phyloP scores from a whole-genome alignment of 2,113 vertebrate species.

The Oncorhynchus gorbuscha region DNA sequence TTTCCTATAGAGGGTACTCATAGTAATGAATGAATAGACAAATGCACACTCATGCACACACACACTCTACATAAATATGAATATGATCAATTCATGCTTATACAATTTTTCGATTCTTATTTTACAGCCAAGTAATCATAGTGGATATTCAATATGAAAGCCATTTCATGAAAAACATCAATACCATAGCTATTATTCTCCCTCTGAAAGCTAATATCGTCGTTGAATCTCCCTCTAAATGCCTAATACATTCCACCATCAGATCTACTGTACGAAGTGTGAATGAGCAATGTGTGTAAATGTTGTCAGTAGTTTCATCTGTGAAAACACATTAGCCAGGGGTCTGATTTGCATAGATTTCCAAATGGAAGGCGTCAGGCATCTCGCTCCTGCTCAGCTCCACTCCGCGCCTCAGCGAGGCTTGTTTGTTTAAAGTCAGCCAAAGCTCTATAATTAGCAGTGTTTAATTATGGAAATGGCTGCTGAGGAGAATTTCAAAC shows the following conservation, averaged over 20 bases:
- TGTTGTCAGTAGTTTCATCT: conserved; percentile 72
- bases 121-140: conserved; percentile 34
- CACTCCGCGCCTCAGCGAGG: conserved; percentile 59
- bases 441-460: conserved; percentile 95
- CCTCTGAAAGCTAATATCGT: conserved; percentile 46
- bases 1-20: conserved; percentile 50
- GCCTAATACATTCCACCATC: too few species aligned
- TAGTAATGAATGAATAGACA: conserved; percentile 60
- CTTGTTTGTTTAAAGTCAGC: conserved; percentile 92
- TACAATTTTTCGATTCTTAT: conserved; percentile 47
- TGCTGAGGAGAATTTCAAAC: conserved; percentile 92
- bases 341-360: conserved; percentile 83
- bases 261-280: conserved; percentile 24
- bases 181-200: conserved; percentile 31
- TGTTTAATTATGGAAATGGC: conserved; percentile 99
- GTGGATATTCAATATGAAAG: conserved; percentile 28
- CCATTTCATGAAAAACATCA: conserved; percentile 53
- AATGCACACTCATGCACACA: conserved; percentile 25
- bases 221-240: conserved; percentile 70
- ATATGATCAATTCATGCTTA: conserved; percentile 44
- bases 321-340: conserved; percentile 78
- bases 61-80: conserved; percentile 21
- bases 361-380: conserved; percentile 80
- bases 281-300: conserved; percentile 72
- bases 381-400: conserved; percentile 57